These are phyloP conservation scores for Diplosoma virens DNA, from an alignment of 23 tunicate genomes.

Conservation along the genomic window DNA sequence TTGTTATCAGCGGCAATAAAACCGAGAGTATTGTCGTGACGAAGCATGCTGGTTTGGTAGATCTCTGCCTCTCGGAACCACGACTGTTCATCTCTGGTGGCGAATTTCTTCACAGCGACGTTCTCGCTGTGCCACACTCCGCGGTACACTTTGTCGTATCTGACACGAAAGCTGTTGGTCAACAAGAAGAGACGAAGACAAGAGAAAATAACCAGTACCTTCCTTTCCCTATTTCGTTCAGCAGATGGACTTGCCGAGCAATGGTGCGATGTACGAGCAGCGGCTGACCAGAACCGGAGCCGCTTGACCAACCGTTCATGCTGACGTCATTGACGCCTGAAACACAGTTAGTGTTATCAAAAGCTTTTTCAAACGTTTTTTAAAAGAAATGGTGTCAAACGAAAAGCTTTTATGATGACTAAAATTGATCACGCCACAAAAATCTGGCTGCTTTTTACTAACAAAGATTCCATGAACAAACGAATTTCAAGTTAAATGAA, in stretches of 20 bases:
- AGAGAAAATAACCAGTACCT: slow-evolving; percentile 48
- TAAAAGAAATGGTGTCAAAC: too few species aligned
- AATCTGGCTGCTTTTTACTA: too few species aligned
- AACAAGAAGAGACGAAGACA: not conserved
- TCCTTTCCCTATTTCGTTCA: slow-evolving; percentile 86
- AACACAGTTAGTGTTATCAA: too few species aligned
- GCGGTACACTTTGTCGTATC: slow-evolving; percentile 89
- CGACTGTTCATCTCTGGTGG: slow-evolving; percentile 88
- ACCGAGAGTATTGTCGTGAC: slow-evolving; percentile 93
- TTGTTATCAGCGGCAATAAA: slow-evolving; percentile 95
- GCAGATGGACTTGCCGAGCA: slow-evolving; percentile 69
- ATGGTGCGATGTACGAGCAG: slow-evolving; percentile 88
- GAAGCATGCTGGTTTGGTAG: slow-evolving; percentile 83
- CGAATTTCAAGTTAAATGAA: too few species aligned
- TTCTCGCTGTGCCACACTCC: slow-evolving; percentile 95
- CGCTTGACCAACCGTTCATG: too few species aligned
- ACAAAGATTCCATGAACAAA: too few species aligned
- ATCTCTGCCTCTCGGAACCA: slow-evolving; percentile 92
- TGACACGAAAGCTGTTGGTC: too few species aligned
- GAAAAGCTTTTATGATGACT: too few species aligned
- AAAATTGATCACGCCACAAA: too few species aligned
- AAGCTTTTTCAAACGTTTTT: too few species aligned
- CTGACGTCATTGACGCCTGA: too few species aligned
- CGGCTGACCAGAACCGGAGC: slow-evolving; percentile 89
- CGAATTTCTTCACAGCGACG: slow-evolving; percentile 97